A percentile compares a stretch with the other conserved stretches of the same genome.
These are phyloP conservation scores for Benitochromis conjunctus DNA, from an alignment of 2,113 vertebrate species.

Conservation along the genomic window DNA sequence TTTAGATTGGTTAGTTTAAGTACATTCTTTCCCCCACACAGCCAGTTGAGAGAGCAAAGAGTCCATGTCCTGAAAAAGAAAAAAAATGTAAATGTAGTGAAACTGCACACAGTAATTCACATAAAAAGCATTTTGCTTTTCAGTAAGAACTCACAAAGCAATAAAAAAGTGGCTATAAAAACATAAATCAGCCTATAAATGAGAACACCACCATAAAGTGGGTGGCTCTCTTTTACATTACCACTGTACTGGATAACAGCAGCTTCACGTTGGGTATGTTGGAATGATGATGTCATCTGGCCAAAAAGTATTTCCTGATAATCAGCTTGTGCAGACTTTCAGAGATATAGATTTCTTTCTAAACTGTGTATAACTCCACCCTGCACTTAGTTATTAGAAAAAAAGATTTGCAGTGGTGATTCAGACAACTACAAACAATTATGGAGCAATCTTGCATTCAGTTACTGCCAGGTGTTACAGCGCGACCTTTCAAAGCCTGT, in stretches of 20 bases:
- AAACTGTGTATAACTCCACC: neutral
- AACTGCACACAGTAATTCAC: too few relatives aligned
- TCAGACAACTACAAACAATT: neutral
- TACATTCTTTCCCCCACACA: neutral
- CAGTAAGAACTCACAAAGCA: too few relatives aligned
- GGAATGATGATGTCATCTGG: too few relatives aligned
- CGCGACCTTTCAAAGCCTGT: neutral
- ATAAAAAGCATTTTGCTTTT: too few relatives aligned
- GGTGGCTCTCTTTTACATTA: too few relatives aligned
- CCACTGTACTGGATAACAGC: too few relatives aligned
- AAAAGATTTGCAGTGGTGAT: neutral
- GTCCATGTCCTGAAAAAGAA: neutral
- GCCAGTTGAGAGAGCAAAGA: accelerated
- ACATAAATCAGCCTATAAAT: too few relatives aligned
- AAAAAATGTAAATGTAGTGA: too few relatives aligned
- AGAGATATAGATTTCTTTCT: neutral
- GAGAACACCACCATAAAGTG: too few relatives aligned
- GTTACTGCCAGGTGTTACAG: neutral
- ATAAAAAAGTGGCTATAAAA: too few relatives aligned
- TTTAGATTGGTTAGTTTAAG: neutral
- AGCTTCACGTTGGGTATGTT: too few relatives aligned
- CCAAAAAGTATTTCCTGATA: too few relatives aligned
- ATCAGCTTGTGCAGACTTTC: neutral
- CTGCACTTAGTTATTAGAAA: neutral
- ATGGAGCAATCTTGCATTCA: neutral